phyloP scores from a whole-genome alignment of 2,113 vertebrate genomes.

The Nettapus auritus region DNA sequence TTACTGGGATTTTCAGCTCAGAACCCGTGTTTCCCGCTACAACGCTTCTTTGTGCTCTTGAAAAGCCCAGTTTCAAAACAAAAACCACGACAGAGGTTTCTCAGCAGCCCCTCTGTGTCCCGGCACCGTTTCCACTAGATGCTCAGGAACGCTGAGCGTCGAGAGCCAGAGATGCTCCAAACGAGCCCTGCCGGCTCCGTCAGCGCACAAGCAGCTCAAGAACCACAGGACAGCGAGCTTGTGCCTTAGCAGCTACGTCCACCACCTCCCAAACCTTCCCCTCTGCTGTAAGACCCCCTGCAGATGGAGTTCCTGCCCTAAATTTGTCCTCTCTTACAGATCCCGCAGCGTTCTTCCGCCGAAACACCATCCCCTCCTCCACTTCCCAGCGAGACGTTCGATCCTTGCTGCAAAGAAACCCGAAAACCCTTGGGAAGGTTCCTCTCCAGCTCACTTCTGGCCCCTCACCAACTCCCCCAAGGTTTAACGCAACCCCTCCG shows the following conservation, averaged over 20 bases:
- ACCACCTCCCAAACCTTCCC: not conserved
- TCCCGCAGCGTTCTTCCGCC: not conserved
- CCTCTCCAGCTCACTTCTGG: not conserved
- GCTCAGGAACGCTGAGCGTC: not conserved
- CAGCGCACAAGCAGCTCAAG: not conserved
- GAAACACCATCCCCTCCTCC: not conserved
- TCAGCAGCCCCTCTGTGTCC: not conserved
- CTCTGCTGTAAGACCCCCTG: too few species aligned
- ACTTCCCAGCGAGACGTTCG: fast-evolving
- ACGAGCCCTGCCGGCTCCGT: not conserved
- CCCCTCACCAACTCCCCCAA: not conserved
- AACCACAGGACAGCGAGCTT: fast-evolving
- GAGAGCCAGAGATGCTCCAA: not conserved
- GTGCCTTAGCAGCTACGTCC: not conserved
- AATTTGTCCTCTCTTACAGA: not conserved
- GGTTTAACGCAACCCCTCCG: not conserved
- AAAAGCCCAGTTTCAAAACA: not conserved
- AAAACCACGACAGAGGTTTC: fast-evolving
- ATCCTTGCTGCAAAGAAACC: not conserved
- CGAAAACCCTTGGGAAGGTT: not conserved
- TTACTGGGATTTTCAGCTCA: fast-evolving
- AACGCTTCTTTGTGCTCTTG: not conserved
- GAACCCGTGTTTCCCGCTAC: not conserved
- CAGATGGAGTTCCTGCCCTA: not conserved
- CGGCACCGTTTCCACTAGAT: not conserved